These are phyloP conservation scores for Orchestes rusci DNA, from an alignment of 2,888 invertebrate species.

Conservation along the genomic window DNA sequence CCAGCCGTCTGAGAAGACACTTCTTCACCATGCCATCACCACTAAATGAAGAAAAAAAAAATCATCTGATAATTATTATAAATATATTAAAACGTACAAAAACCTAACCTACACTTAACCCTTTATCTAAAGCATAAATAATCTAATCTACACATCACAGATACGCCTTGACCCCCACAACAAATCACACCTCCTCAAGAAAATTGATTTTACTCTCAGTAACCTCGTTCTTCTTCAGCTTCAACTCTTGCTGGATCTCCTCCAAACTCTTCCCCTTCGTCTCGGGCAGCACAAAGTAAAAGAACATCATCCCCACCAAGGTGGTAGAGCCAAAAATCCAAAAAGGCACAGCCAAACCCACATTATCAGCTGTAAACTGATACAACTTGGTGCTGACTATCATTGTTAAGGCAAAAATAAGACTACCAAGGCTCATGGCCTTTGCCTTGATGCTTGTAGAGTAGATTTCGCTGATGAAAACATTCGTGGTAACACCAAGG, in stretches of 20 bases:
- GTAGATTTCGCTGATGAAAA: conserved; percentile 35
- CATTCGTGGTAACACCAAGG: conserved; percentile 29
- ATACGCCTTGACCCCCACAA: too few species aligned
- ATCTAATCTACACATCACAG: too few species aligned
- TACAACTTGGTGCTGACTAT: conserved; percentile 33
- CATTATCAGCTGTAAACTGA: conserved; percentile 30
- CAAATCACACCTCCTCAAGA: too few species aligned
- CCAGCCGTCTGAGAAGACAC: too few species aligned
- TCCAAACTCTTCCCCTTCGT: conserved; percentile 34
- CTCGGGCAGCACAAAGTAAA: conserved; percentile 34
- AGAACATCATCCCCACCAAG: conserved; percentile 32
- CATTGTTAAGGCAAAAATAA: conserved; percentile 29
- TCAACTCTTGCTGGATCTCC: conserved; percentile 32
- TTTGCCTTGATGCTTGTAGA: conserved; percentile 35
- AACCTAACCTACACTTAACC: too few species aligned
- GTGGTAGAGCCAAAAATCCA: conserved; percentile 30
- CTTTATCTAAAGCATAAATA: too few species aligned
- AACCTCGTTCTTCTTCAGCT: conserved; percentile 2
- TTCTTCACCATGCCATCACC: too few species aligned
- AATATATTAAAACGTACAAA: too few species aligned
- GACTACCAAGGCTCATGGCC: conserved; percentile 30
- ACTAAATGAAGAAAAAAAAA: too few species aligned
- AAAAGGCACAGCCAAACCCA: conserved; percentile 35
- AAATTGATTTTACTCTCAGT: background rate
- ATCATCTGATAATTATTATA: too few species aligned